A percentile compares a stretch with the other conserved stretches of the same genome.
Evolutionary conservation across 2,888 invertebrate species (phyloP).

Genomic region (Lepidocyrtoides sp.): DNA sequence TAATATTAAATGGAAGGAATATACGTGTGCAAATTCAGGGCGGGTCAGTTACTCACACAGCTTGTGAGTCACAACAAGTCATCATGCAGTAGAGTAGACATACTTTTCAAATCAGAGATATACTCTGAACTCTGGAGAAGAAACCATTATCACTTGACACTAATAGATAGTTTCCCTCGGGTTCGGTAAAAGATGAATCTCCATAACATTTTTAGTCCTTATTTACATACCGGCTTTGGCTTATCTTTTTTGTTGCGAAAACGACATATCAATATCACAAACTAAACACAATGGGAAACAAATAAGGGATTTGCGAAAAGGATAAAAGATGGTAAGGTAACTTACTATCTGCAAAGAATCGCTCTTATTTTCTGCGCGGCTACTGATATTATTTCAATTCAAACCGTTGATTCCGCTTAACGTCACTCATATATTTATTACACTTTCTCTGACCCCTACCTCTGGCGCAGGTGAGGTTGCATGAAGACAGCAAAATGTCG

Average conservation of each 20-base stretch:
- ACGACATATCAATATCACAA: background rate
- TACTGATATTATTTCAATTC: too few relatives aligned
- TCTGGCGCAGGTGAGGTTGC: too few relatives aligned
- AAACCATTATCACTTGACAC: slow-evolving; percentile 22
- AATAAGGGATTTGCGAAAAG: background rate
- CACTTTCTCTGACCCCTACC: too few relatives aligned
- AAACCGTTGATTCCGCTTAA: too few relatives aligned
- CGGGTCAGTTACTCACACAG: slow-evolving; percentile 27
- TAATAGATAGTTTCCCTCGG: background rate
- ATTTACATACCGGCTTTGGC: background rate
- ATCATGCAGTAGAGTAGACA: background rate
- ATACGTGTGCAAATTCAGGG: too few relatives aligned
- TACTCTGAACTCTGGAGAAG: background rate
- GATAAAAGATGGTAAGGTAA: too few relatives aligned
- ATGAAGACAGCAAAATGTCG: too few relatives aligned
- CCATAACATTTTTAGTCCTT: background rate
- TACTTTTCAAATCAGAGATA: background rate
- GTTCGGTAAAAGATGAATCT: background rate
- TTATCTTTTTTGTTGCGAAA: background rate
- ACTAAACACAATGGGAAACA: background rate
- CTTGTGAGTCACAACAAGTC: background rate
- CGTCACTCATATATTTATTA: too few relatives aligned
- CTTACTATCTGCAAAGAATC: too few relatives aligned
- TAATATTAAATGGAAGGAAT: too few relatives aligned
- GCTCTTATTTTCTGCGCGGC: too few relatives aligned